Percentiles rank a stretch among this genome's conserved stretches.
These are phyloP conservation scores for Spatulosminthurus flaviceps DNA, from an alignment of 2,888 invertebrate genomes.

Conservation along the genomic window DNA sequence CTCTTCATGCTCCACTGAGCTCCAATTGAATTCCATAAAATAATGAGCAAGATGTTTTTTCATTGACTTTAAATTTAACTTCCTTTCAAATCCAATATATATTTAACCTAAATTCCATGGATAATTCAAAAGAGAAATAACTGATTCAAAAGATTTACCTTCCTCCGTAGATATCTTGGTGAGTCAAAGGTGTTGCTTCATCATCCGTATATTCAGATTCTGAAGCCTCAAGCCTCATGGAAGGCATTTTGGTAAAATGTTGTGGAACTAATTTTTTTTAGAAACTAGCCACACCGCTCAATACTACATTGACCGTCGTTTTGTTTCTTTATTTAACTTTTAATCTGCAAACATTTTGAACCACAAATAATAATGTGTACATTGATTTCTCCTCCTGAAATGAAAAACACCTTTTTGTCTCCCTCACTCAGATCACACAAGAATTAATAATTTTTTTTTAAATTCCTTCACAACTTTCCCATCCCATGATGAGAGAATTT, in stretches of 20 bases:
- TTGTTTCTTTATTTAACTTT: conserved; percentile 29
- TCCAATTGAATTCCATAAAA: no score
- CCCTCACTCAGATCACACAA: no score
- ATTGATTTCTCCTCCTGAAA: background rate
- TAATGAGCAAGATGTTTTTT: no score
- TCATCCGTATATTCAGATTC: conserved; percentile 71
- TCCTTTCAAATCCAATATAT: no score
- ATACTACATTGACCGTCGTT: conserved; percentile 38
- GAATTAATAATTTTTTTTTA: background rate
- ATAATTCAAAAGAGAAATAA: background rate
- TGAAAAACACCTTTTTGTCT: background rate
- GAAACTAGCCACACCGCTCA: conserved; percentile 25
- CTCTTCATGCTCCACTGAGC: no score
- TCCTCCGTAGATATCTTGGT: conserved; percentile 86
- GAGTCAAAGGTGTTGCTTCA: conserved; percentile 83
- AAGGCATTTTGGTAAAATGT: conserved; percentile 60
- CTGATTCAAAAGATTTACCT: conserved; percentile 72
- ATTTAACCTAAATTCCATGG: no score
- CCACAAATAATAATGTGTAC: conserved; percentile 6
- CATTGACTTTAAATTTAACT: no score
- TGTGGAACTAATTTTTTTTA: background rate
- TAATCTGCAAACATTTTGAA: conserved; percentile 35
- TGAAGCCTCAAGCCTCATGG: conserved; percentile 61
- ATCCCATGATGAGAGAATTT: no score
- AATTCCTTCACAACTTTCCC: background rate